Evolutionary conservation across 2,888 invertebrate genomes (phyloP).

Genomic region (Caenorhabditis sp.): DNA sequence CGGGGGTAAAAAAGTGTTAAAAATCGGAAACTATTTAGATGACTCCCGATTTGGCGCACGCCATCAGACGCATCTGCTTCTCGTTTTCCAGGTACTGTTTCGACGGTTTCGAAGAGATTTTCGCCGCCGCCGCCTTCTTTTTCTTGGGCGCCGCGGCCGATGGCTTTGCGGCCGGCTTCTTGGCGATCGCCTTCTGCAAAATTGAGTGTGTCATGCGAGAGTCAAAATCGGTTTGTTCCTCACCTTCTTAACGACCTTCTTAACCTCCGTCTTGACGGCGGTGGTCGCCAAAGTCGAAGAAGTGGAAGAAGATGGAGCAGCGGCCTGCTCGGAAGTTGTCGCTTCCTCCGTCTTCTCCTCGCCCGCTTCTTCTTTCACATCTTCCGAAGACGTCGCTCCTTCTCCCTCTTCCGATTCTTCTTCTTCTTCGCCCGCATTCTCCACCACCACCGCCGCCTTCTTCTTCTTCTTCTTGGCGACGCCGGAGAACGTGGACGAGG

Average conservation of each 20-base stretch:
- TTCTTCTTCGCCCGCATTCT: background rate
- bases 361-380: background rate
- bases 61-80: slow-evolving; percentile 59
- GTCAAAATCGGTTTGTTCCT: too few species aligned
- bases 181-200: slow-evolving; percentile 23
- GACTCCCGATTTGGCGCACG: slow-evolving; percentile 59
- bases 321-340: background rate
- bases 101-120: slow-evolving; percentile 37
- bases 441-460: background rate
- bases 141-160: slow-evolving; percentile 18
- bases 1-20: background rate
- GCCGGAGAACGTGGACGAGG: background rate
- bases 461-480: background rate
- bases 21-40: slow-evolving; percentile 10
- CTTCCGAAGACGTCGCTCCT: background rate
- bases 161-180: slow-evolving; percentile 1
- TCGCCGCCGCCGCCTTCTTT: slow-evolving; percentile 23
- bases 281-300: slow-evolving; percentile 49
- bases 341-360: background rate
- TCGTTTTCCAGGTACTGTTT: slow-evolving; percentile 47
- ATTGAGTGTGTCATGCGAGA: too few species aligned
- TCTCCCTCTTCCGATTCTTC: background rate
- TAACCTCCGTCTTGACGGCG: slow-evolving; percentile 8
- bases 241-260: slow-evolving; percentile 43
- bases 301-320: background rate